Evolutionary conservation across 2,113 vertebrate genomes (phyloP).

Genomic region (Periophthalmodon schlosseri): DNA sequence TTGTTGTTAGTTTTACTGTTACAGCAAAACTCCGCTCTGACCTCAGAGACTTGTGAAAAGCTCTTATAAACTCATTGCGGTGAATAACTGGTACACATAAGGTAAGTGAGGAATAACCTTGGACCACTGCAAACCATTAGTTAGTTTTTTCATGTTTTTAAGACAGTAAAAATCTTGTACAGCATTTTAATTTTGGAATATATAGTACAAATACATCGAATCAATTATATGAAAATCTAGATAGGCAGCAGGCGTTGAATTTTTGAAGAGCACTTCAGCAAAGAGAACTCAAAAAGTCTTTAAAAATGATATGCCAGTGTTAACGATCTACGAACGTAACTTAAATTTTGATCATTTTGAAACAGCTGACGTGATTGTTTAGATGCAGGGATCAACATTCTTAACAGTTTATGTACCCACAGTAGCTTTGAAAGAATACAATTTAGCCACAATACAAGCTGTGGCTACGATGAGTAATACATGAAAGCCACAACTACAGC

Average conservation of each 20-base stretch:
- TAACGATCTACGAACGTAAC: neutral
- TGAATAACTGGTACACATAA: too few species aligned
- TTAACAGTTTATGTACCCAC: neutral
- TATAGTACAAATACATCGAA: too few species aligned
- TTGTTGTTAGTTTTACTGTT: too few species aligned
- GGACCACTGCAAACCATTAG: too few species aligned
- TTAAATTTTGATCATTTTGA: neutral
- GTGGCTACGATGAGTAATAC: constrained; percentile 40
- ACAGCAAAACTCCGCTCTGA: too few species aligned
- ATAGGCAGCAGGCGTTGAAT: neutral
- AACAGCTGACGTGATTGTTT: neutral
- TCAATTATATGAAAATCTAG: neutral
- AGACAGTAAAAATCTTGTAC: too few species aligned
- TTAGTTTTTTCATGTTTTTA: too few species aligned
- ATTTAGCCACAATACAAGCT: constrained; percentile 28
- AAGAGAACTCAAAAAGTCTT: neutral
- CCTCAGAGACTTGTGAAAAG: too few species aligned
- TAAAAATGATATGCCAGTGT: neutral
- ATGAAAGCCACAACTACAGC: constrained; percentile 42
- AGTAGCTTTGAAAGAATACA: constrained; percentile 21
- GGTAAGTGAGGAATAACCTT: too few species aligned
- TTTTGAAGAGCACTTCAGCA: neutral
- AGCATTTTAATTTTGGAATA: too few species aligned
- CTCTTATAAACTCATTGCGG: too few species aligned
- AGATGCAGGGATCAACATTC: neutral